Evolutionary conservation across 2,113 vertebrate genomes (phyloP).

Genomic region (Vireo altiloquus): DNA sequence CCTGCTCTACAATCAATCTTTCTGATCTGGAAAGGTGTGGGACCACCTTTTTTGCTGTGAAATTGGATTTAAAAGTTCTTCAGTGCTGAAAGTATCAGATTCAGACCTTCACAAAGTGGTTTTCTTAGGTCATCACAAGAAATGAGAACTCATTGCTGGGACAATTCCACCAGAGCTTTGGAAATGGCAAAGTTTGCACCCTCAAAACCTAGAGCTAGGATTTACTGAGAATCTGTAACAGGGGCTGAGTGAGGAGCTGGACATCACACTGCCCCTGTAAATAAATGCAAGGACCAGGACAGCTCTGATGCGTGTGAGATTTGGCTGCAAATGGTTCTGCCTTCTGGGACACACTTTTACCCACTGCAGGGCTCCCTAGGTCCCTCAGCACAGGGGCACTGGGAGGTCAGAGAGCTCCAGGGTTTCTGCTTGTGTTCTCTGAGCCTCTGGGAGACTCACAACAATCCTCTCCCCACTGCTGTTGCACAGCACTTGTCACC

Average conservation of each 20-base stretch:
- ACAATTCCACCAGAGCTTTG: background rate
- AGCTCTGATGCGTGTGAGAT: background rate
- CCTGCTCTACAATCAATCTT: background rate
- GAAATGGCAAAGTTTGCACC: background rate
- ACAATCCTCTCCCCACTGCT: background rate
- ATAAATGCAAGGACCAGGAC: background rate
- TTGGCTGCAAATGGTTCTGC: background rate
- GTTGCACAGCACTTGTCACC: background rate
- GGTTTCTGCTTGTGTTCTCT: background rate
- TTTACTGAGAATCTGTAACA: background rate
- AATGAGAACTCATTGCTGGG: background rate
- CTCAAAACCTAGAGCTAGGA: background rate
- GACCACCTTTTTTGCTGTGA: background rate
- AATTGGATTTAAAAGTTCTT: background rate
- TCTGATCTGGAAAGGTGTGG: background rate
- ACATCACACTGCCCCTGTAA: background rate
- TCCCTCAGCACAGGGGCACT: background rate
- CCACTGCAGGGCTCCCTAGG: background rate
- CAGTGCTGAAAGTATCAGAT: background rate
- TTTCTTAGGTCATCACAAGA: background rate
- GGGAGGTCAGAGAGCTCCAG: background rate
- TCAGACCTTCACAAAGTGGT: background rate
- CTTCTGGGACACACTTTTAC: background rate
- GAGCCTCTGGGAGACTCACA: background rate
- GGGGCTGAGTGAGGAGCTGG: accelerated